These are phyloP conservation scores for Nibea albiflora DNA, from an alignment of 2,113 vertebrate genomes.

Conservation along the genomic window DNA sequence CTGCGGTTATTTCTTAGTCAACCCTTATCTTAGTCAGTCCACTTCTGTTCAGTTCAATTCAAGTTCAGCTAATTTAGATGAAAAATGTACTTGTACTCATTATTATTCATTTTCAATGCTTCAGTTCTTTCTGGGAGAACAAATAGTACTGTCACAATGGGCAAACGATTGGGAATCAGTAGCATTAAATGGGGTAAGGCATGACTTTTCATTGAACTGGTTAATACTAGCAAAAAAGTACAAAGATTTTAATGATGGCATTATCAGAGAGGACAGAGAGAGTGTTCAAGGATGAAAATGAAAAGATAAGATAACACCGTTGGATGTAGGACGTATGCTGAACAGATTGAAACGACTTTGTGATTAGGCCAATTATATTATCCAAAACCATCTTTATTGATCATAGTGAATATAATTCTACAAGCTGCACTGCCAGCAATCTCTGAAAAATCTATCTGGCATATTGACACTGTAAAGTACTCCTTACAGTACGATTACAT, in stretches of 20 bases:
- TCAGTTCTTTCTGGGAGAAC: neutral
- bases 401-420: too few relatives aligned
- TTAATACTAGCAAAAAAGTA: neutral
- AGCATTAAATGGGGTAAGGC: neutral
- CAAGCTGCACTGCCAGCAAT: too few relatives aligned
- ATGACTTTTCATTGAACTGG: neutral
- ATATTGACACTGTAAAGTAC: neutral
- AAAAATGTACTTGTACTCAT: neutral
- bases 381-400: too few relatives aligned
- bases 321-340: too few relatives aligned
- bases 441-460: too few relatives aligned
- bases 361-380: too few relatives aligned
- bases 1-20: too few relatives aligned
- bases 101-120: neutral
- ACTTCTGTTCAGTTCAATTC: neutral
- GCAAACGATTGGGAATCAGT: neutral
- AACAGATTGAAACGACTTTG: too few relatives aligned
- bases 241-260: neutral
- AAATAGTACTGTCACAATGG: neutral
- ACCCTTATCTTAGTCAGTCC: neutral
- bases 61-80: neutral
- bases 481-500: neutral
- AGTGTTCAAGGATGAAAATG: too few relatives aligned
- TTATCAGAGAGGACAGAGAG: too few relatives aligned
- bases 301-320: too few relatives aligned